Base-by-base conservation (phyloP, 2,113 vertebrate species). In the Stigmatopora argus region DNA sequence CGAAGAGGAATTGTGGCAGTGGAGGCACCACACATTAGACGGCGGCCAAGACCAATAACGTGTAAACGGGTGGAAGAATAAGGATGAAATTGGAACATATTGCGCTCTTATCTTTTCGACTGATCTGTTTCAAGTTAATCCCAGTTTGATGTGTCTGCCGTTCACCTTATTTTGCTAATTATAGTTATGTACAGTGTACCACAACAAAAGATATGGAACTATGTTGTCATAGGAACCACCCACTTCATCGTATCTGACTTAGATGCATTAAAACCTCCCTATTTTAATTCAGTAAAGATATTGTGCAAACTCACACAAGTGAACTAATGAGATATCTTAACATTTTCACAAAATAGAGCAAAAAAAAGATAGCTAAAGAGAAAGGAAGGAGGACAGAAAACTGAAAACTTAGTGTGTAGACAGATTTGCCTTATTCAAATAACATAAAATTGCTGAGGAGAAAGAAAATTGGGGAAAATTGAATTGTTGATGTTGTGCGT, bases 1-100 rank as follows among this genome's bases (percentile, higher is more conserved):
- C 80, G 79, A 74, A 74, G 85, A 90, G 85, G 87, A 89, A 84
- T 89, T 89, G 88, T 91, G 90, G 87, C 88, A 90, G 86, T 78
- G 78, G 62, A 86, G 85, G 85, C 84, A 81, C 75, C 83, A 80
- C 80, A 82, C 87, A 86, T 90, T 89, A 88, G 85, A 85, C 26
- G 81, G 81, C 75, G 85, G 86, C 83, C 87, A 88, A 83, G 84
- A 84, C 86, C 86, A 87, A 85, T 89, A 82, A 85, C 79, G 77
- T 81, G 77, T 60, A 67, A 71, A 77, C 63, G 72, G 71, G 65
- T 45, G 71, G 83, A 78, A 79, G 77, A 75, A 79, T 74, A 71
- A 80, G 69, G 74, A 81, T 73, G 21, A 75, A 83, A 83, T 66
- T 71, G 76, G 73, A 72, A 86, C 77, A 80, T 64, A 62, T 66